Conservation (phyloP, 2,113 vertebrate species). For the Chunga burmeisteri region DNA sequence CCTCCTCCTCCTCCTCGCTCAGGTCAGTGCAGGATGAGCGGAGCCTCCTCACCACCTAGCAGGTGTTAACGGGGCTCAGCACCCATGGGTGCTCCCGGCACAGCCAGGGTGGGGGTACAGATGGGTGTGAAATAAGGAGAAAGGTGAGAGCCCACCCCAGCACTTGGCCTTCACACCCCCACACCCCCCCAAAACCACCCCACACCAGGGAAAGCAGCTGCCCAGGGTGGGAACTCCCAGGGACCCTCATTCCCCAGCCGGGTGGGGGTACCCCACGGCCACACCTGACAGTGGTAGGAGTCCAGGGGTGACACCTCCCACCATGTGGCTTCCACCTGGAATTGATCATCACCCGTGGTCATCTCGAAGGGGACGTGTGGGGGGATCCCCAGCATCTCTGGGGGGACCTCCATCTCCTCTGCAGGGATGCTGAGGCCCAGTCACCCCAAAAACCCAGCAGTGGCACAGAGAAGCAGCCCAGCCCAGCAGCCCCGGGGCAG, state of each 20-base stretch:
- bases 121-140: neutral
- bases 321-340: conserved; percentile 67
- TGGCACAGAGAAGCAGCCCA: neutral
- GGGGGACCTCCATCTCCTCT: neutral
- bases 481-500: neutral
- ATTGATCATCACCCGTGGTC: conserved; percentile 53
- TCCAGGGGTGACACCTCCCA: conserved; percentile 65
- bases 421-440: accelerated
- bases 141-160: accelerated
- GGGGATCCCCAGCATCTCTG: neutral
- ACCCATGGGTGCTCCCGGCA: neutral
- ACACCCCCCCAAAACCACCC: too few species aligned
- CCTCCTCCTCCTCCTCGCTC: conserved; percentile 78
- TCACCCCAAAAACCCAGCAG: neutral
- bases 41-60: conserved; percentile 71
- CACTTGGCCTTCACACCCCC: neutral
- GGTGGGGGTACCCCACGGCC: neutral
- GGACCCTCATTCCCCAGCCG: neutral
- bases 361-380: conserved; percentile 57
- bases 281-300: conserved; percentile 62
- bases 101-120: accelerated
- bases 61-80: too few species aligned
- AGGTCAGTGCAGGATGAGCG: conserved; percentile 67
- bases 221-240: too few species aligned
- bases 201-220: neutral